phyloP scores from a whole-genome alignment of 2,797 vertebrate species.

The Sebastes miniatus region DNA sequence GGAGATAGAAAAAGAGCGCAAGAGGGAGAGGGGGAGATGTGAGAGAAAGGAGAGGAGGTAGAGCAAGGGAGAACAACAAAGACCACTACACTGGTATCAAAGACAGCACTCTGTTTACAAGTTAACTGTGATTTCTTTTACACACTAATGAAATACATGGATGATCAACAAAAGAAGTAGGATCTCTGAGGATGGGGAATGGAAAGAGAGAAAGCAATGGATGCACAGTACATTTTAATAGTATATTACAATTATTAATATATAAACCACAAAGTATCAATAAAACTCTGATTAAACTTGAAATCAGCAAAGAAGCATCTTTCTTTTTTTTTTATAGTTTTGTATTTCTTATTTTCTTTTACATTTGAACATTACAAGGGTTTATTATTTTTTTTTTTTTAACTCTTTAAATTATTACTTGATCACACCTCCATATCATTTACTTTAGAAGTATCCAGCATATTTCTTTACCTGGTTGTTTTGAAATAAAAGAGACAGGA shows the following conservation, averaged over 20 bases:
- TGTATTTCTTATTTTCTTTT: conserved; percentile 80
- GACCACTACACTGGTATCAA: conserved; percentile 92
- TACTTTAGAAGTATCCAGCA: conserved; percentile 92
- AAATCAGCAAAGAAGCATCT: conserved; percentile 88
- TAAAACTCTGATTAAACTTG: conserved; percentile 87
- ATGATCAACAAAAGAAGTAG: conserved; percentile 87
- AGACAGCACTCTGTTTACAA: conserved; percentile 94
- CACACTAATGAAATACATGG: conserved; percentile 93
- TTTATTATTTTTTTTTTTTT: conserved; percentile 71
- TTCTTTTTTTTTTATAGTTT: conserved; percentile 74
- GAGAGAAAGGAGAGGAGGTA: conserved; percentile 77
- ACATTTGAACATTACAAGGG: conserved; percentile 87
- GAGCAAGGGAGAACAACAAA: conserved; percentile 80
- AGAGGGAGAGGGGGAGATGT: conserved; percentile 61
- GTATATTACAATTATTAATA: conserved; percentile 87
- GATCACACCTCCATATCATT: conserved; percentile 85
- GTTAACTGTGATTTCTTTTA: conserved; percentile 87
- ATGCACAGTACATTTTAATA: conserved; percentile 91
- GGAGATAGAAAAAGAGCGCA: conserved; percentile 80
- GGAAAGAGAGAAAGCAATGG: conserved; percentile 87
- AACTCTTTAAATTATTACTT: conserved; percentile 85
- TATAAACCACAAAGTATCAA: conserved; percentile 89
- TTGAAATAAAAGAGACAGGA: conserved; percentile 80
- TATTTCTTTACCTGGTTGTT: conserved; percentile 93
- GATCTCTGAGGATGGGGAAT: conserved; percentile 85